These are phyloP conservation scores for Syncerus caffer DNA, from an alignment of 2,797 vertebrate genomes.

Conservation along the genomic window DNA sequence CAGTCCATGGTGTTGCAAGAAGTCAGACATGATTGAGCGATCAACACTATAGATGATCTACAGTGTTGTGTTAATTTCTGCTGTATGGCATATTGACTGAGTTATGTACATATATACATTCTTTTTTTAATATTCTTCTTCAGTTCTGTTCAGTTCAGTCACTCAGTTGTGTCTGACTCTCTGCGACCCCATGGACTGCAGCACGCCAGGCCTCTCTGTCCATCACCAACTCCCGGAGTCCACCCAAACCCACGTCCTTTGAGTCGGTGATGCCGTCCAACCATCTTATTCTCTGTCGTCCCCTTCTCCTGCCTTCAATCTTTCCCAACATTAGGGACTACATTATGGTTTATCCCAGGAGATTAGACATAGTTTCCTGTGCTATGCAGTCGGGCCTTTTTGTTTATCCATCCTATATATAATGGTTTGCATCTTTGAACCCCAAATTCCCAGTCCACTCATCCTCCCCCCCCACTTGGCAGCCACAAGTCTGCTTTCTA, in stretches of 20 bases:
- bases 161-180: not conserved
- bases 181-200: fast-evolving
- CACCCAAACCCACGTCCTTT: not conserved
- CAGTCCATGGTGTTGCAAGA: not conserved
- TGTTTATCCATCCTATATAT: not conserved
- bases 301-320: not conserved
- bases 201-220: not conserved
- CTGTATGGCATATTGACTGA: not conserved
- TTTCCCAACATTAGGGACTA: not conserved
- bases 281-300: not conserved
- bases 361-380: not conserved
- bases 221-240: not conserved
- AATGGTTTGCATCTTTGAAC: not conserved
- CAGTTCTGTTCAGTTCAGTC: not conserved
- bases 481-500: not conserved
- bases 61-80: not conserved
- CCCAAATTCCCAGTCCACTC: not conserved
- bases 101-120: not conserved
- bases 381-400: not conserved
- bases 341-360: not conserved
- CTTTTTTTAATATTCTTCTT: not conserved
- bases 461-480: not conserved
- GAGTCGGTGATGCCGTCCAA: not conserved
- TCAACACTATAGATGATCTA: not conserved
- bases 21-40: not conserved